These are phyloP conservation scores for Sebastes hopkinsi DNA, from an alignment of 2,797 vertebrate genomes.

Conservation along the genomic window DNA sequence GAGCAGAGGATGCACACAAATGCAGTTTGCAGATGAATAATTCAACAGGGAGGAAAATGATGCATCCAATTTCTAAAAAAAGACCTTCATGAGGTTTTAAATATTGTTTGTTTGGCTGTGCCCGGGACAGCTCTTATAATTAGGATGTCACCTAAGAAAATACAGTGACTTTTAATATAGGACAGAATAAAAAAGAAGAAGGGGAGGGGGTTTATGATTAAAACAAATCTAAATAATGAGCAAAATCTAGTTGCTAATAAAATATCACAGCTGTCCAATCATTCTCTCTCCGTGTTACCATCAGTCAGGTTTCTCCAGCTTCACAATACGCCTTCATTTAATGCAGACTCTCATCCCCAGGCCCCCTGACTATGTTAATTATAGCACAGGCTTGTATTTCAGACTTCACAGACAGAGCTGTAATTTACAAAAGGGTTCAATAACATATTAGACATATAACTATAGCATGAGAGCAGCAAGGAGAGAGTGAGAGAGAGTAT, in stretches of 20 bases:
- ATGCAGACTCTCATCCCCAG: slow-evolving; percentile 6
- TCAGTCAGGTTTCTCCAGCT: neutral
- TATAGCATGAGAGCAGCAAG: neutral
- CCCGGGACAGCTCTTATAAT: slow-evolving; percentile 22
- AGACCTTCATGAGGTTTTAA: slow-evolving; percentile 23
- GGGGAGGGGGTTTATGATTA: neutral
- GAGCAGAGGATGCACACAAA: slow-evolving; percentile 55
- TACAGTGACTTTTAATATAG: neutral
- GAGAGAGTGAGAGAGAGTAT: neutral
- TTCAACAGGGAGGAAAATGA: slow-evolving; percentile 48
- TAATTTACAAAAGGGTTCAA: slow-evolving; percentile 25
- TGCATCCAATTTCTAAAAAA: slow-evolving; percentile 46
- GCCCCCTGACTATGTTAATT: slow-evolving; percentile 28
- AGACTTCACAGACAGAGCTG: slow-evolving; percentile 25
- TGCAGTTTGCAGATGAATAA: slow-evolving; percentile 62
- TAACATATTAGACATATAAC: slow-evolving; percentile 44
- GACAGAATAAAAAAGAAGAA: neutral
- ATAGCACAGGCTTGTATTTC: slow-evolving; percentile 18
- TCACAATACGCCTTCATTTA: neutral
- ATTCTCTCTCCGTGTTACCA: neutral
- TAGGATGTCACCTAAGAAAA: slow-evolving; percentile 11
- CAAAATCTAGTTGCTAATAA: neutral
- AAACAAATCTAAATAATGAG: neutral
- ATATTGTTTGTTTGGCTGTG: slow-evolving; percentile 30
- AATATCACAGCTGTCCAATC: neutral